A percentile compares a stretch with the other conserved stretches of the same genome.
phyloP scores from a whole-genome alignment of 2,797 vertebrate genomes.

The Sternarchorhynchus goeldii region DNA sequence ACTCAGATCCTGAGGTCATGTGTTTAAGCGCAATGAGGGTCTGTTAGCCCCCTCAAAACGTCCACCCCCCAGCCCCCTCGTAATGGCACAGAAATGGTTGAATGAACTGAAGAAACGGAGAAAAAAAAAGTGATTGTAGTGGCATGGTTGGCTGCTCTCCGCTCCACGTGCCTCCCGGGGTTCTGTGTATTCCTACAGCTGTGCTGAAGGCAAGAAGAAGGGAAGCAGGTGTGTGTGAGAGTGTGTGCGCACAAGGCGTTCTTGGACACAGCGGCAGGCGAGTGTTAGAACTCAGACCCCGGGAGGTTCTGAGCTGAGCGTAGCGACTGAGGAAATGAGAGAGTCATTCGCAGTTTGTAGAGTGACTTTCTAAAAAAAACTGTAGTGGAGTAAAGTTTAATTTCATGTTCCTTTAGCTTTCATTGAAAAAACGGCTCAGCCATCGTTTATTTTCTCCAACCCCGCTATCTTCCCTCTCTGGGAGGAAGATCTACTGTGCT shows the following conservation, averaged over 20 bases:
- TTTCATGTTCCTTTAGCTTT: conserved; percentile 1
- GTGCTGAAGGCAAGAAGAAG: neutral
- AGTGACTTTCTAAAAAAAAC: conserved; percentile 3
- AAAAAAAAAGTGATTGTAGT: no score
- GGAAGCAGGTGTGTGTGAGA: neutral
- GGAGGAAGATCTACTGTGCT: conserved; percentile 32
- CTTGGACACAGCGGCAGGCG: no score
- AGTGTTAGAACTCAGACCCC: no score
- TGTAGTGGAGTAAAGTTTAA: conserved; percentile 16
- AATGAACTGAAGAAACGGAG: neutral
- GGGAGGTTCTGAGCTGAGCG: neutral
- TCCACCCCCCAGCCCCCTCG: neutral
- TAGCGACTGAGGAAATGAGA: neutral
- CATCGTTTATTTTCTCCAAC: conserved; percentile 23
- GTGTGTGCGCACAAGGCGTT: neutral
- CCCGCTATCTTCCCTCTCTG: conserved; percentile 23
- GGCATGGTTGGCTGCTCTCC: no score
- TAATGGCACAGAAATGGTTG: conserved; percentile 5
- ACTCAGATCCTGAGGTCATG: conserved; percentile 48
- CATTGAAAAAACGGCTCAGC: neutral
- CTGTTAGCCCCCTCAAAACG: conserved; percentile 6
- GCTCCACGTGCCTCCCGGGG: neutral
- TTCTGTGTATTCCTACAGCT: neutral
- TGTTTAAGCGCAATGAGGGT: conserved; percentile 40
- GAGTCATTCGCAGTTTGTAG: no score